phyloP scores from a whole-genome alignment of 2,113 vertebrate species.

The Edolisoma coerulescens region DNA sequence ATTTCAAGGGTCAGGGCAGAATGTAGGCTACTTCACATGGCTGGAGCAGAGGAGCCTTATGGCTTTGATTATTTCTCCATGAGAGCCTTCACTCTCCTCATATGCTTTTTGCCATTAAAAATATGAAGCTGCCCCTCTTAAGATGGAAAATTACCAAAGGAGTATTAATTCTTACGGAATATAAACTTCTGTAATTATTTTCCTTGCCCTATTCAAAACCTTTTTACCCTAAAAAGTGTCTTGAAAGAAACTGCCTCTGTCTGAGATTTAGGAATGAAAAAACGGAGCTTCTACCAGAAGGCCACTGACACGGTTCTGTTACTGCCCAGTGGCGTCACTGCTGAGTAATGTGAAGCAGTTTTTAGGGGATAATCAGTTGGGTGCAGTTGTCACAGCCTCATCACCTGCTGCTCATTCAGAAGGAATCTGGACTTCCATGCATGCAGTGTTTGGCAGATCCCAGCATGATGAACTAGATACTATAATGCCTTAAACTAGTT shows the following conservation, averaged over 20 bases:
- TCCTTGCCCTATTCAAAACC: neutral
- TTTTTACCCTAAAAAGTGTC: neutral
- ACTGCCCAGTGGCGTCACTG: constrained; percentile 39
- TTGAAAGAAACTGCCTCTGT: neutral
- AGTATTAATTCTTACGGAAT: neutral
- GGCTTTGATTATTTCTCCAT: neutral
- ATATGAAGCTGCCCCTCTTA: neutral
- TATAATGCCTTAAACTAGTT: neutral
- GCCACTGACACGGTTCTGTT: neutral
- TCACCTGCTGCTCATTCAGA: constrained; percentile 53
- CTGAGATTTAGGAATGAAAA: neutral
- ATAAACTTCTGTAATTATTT: neutral
- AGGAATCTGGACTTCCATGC: constrained; percentile 55
- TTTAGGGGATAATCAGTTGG: neutral
- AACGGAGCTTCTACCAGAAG: neutral
- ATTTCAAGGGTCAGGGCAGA: neutral
- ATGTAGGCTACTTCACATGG: neutral
- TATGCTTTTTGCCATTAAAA: neutral
- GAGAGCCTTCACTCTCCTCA: neutral
- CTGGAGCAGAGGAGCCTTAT: neutral
- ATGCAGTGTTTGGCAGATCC: constrained; percentile 26
- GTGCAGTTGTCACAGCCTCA: constrained; percentile 54
- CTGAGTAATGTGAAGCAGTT: constrained; percentile 52
- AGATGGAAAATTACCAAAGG: neutral
- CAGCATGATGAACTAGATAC: neutral